phyloP scores from a whole-genome alignment of 2,888 invertebrate genomes.

The Phyllotreta striolata region DNA sequence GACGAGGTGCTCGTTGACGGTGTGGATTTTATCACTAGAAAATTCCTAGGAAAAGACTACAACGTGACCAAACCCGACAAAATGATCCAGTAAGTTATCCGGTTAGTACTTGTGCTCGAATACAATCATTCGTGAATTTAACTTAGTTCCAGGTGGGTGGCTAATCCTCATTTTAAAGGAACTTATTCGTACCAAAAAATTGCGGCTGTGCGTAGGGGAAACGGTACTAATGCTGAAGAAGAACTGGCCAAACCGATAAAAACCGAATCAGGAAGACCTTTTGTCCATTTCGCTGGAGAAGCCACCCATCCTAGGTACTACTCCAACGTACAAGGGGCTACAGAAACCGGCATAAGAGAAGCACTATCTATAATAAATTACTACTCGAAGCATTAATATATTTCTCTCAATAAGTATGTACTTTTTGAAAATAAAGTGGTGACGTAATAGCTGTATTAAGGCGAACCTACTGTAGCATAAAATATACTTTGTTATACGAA shows the following conservation, averaged over 20 bases:
- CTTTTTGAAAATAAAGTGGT: too few species aligned
- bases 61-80: slow-evolving; percentile 62
- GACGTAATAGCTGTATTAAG: too few species aligned
- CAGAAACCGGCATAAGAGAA: slow-evolving; percentile 62
- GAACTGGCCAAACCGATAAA: slow-evolving; percentile 31
- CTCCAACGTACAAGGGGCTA: slow-evolving; percentile 63
- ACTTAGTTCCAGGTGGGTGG: slow-evolving; percentile 46
- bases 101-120: background rate
- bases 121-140: background rate
- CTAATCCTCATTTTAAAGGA: slow-evolving; percentile 49
- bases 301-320: slow-evolving; percentile 61
- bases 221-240: slow-evolving; percentile 3
- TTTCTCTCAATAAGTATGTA: too few species aligned
- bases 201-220: background rate
- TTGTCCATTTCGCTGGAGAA: slow-evolving; percentile 67
- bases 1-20: slow-evolving; percentile 63
- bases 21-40: slow-evolving; percentile 57
- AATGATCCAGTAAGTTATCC: slow-evolving; percentile 48
- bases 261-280: slow-evolving; percentile 56
- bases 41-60: slow-evolving; percentile 52
- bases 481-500: too few species aligned
- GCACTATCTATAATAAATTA: slow-evolving; percentile 54
- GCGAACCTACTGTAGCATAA: too few species aligned
- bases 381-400: slow-evolving; percentile 11
- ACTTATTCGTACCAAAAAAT: slow-evolving; percentile 46